phyloP scores from a whole-genome alignment of 2,113 vertebrate species.

The Vidua macroura region DNA sequence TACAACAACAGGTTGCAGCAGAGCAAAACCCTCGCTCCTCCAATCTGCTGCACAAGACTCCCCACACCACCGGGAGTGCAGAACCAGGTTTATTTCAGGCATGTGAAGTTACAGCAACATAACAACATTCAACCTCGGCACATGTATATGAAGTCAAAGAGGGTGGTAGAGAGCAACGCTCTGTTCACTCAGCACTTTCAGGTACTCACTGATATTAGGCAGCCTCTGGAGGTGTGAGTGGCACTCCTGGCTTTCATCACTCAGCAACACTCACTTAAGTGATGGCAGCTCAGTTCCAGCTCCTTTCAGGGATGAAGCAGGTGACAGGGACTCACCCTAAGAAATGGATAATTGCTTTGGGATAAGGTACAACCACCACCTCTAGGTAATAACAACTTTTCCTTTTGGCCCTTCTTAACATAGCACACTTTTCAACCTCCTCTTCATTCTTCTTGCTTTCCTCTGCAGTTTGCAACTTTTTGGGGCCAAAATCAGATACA shows the following conservation, averaged over 20 bases:
- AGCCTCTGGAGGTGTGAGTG: neutral
- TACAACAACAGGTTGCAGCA: neutral
- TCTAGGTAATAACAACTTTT: neutral
- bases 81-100: neutral
- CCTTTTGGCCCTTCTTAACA: neutral
- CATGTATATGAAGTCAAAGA: neutral
- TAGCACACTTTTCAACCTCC: neutral
- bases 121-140: neutral
- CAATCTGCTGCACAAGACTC: neutral
- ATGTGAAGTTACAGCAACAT: neutral
- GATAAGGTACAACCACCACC: neutral
- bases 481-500: neutral
- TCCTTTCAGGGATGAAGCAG: neutral
- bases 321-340: neutral
- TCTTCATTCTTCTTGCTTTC: neutral
- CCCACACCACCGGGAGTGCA: neutral
- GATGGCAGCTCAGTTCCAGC: neutral
- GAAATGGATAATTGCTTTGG: neutral
- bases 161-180: neutral
- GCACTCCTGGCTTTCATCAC: neutral
- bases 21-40: neutral
- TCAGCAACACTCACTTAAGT: rapidly evolving
- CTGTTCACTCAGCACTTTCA: neutral
- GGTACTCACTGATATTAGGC: neutral
- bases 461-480: neutral